phyloP scores from a whole-genome alignment of 2,888 invertebrate species.

The Amorpha juglandis region DNA sequence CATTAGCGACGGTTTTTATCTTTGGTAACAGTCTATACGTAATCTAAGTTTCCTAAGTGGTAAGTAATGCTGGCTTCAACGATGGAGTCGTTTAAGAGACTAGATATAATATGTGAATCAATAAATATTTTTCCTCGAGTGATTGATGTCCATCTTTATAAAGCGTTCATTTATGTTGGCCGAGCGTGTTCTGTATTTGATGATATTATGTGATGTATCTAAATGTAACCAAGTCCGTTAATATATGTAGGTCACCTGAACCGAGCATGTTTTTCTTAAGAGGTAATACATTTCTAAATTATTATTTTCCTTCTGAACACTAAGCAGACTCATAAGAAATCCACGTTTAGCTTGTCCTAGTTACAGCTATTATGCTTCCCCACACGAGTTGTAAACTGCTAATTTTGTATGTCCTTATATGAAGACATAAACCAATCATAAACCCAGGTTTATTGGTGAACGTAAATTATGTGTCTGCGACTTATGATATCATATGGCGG shows the following conservation, averaged over 20 bases:
- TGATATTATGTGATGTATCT: neutral
- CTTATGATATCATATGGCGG: neutral
- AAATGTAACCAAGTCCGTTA: no score
- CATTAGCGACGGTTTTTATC: conserved; percentile 34
- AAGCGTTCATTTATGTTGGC: neutral
- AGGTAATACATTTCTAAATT: neutral
- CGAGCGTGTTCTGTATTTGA: neutral
- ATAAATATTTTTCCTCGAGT: neutral
- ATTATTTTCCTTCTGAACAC: neutral
- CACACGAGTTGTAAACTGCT: neutral
- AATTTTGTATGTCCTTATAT: conserved; percentile 6
- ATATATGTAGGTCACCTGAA: no score
- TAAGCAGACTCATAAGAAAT: no score
- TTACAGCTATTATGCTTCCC: neutral
- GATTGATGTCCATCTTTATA: conserved; percentile 6
- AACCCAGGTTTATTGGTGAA: neutral
- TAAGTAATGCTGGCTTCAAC: neutral
- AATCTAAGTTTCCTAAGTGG: conserved; percentile 21
- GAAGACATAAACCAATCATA: neutral
- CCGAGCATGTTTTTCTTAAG: no score
- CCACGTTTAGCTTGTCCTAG: neutral
- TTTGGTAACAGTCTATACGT: conserved; percentile 36
- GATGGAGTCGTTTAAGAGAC: conserved; percentile 7
- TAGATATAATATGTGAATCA: neutral
- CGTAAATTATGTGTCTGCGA: conserved; percentile 14